Base-by-base conservation (phyloP, 2,888 invertebrate species). In the Mesorhabditis spiculigera region DNA sequence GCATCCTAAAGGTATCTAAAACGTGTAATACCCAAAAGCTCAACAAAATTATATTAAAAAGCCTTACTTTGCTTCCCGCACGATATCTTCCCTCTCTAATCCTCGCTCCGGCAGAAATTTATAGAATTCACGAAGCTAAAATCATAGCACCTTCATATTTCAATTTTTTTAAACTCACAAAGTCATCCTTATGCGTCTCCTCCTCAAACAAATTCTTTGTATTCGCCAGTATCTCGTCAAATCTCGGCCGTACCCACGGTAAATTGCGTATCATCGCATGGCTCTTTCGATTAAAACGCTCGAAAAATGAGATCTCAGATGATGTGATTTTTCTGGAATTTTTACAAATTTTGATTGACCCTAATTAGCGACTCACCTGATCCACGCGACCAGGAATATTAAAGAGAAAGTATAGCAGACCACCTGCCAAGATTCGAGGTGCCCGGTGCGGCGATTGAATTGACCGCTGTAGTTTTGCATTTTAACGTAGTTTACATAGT, bases 341-440 rank as follows among this genome's bases (percentile, higher is more conserved):
- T 50, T 50, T n/a, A 50, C n/a, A 50, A 10, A 50, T 50, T 50
- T 50, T 50, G n/a, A 28, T 28, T 28, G 28, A 28, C 3, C 28
- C 28, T 28, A 28, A 28, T 28, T 28, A 28, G 28, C 28, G 28
- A 28, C 58, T 50, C 8, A 50, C 58, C 58, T 50, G 58, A 50
- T 10, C 58, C 58, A 50, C n/a, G 58, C 8, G n/a, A 50, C 58
- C 10, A 50, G n/a, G n/a, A 50, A 50, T 13, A 50, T 50, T n/a
- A 50, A 1, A 10, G 58, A 50, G 3, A 50, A 50, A 13, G 58
- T 50, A n/a, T 50, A 50, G 58, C 58, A 50, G 3, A 50, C 58
- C 10, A 50, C 58, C n/a, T 50, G 58, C 58, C 58, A 50, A 50
- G 58, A 50, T n/a, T 50, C 58, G n/a, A 50, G 58, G 58, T 50